Percentiles rank a stretch among this genome's conserved stretches.
phyloP scores from a whole-genome alignment of 2,113 vertebrate species.

The Tyto alba region DNA sequence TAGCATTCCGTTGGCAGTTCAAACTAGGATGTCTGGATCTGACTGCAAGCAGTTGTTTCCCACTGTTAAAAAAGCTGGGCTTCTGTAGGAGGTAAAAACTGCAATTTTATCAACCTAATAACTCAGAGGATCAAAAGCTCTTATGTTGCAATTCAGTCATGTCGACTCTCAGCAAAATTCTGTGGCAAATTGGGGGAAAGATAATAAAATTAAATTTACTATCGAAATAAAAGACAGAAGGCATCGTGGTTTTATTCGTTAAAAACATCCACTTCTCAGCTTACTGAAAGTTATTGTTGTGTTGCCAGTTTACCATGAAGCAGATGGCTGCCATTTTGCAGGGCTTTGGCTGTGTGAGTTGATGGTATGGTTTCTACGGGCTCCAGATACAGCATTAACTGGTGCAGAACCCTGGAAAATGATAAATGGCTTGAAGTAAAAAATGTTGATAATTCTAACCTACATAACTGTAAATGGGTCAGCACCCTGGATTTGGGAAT shows the following conservation, averaged over 20 bases:
- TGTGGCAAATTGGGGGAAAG: background rate
- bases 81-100: background rate
- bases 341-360: background rate
- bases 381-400: background rate
- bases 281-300: background rate
- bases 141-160: background rate
- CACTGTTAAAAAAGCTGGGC: background rate
- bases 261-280: background rate
- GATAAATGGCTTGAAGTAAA: background rate
- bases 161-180: background rate
- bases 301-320: background rate
- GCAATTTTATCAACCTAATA: background rate
- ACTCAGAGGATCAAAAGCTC: background rate
- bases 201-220: background rate
- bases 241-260: background rate
- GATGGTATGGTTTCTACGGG: background rate
- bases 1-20: background rate
- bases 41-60: background rate
- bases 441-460: background rate
- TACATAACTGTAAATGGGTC: background rate
- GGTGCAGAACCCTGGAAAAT: background rate
- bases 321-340: constrained; percentile 23
- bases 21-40: background rate
- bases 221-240: constrained; percentile 7
- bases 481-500: background rate